Evolutionary conservation across 2,888 invertebrate genomes (phyloP).

Genomic region (Acanthoscelides obtectus): DNA sequence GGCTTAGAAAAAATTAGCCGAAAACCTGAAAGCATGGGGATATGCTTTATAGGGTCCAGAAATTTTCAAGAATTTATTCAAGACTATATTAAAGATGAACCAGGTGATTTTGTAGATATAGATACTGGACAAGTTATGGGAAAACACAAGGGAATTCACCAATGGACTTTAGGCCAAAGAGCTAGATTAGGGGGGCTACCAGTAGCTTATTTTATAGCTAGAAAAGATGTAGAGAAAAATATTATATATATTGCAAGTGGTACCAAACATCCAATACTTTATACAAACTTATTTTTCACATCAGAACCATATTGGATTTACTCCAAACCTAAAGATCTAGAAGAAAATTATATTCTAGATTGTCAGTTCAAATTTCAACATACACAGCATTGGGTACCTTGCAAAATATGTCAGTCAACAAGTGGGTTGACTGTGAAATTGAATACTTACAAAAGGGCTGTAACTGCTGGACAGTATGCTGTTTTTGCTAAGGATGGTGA

Average conservation of each 20-base stretch:
- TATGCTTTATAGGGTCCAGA: too few relatives aligned
- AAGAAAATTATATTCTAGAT: conserved; percentile 49
- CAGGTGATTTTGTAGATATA: conserved; percentile 78
- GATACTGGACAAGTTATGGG: conserved; percentile 74
- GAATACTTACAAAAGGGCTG: conserved; percentile 55
- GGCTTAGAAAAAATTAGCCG: conserved; percentile 39
- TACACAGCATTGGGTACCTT: conserved; percentile 62
- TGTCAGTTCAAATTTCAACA: conserved; percentile 88
- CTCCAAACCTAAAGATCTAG: conserved; percentile 52
- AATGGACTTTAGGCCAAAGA: conserved; percentile 93
- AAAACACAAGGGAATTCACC: conserved; percentile 80
- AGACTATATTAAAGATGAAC: conserved; percentile 77
- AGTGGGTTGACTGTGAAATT: conserved; percentile 17
- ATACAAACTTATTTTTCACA: conserved; percentile 61
- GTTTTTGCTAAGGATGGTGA: conserved; percentile 74
- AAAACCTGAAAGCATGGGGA: too few relatives aligned
- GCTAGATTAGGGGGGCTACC: conserved; percentile 59
- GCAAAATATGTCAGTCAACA: conserved; percentile 54
- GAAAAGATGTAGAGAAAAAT: conserved; percentile 65
- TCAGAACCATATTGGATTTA: conserved; percentile 73
- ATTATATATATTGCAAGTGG: conserved; percentile 77
- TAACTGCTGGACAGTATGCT: conserved; percentile 87
- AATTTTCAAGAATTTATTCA: conserved; percentile 52
- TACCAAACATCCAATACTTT: conserved; percentile 72
- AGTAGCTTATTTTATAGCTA: conserved; percentile 70